phyloP scores from a whole-genome alignment of 2,797 vertebrate species.

The Danio choprae region DNA sequence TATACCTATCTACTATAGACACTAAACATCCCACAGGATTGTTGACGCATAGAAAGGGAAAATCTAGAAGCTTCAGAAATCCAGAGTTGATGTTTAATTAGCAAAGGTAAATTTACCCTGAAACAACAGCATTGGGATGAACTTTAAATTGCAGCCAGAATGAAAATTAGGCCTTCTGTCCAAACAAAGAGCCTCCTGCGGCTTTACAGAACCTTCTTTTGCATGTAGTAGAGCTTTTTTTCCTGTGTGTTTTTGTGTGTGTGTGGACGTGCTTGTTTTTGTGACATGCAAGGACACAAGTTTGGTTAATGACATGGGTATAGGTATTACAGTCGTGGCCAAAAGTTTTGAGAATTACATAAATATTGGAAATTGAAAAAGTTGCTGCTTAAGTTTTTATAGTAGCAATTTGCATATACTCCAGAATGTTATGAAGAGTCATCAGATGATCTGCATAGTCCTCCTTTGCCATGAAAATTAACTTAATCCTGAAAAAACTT shows the following conservation, averaged over 20 bases:
- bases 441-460: no score
- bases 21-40: neutral
- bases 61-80: neutral
- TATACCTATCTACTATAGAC: neutral
- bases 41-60: neutral
- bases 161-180: neutral
- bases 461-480: no score
- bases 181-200: neutral
- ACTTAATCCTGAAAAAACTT: no score
- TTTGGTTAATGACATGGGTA: no score
- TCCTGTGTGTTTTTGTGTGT: neutral
- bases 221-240: neutral
- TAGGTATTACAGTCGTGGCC: no score
- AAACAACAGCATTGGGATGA: neutral
- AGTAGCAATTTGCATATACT: no score
- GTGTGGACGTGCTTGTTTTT: no score
- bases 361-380: no score
- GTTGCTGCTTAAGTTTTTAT: no score
- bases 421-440: no score
- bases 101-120: neutral
- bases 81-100: neutral
- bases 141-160: slow-evolving; percentile 9
- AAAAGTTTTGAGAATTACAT: no score
- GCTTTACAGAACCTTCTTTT: slow-evolving; percentile 1
- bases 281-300: no score